Conservation (phyloP, 2,113 vertebrate species). For the Hippocampus abdominalis region DNA sequence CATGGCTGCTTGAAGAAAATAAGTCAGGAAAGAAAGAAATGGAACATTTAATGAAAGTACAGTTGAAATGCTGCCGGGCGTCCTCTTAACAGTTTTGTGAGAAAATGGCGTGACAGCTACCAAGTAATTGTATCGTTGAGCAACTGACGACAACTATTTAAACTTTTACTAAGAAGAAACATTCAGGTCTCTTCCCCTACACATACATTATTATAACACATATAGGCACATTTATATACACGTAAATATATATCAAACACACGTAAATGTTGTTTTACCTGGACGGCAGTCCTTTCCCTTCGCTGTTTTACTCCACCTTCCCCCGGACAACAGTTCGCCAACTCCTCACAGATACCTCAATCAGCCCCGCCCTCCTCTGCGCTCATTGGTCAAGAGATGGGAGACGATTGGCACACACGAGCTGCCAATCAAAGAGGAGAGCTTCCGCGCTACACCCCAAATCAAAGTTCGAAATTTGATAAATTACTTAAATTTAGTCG, state of each 20-base stretch:
- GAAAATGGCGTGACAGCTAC: neutral
- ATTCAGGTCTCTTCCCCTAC: neutral
- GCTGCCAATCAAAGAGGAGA: constrained; percentile 3
- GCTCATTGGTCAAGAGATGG: constrained; percentile 21
- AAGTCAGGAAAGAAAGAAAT: neutral
- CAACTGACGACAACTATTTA: neutral
- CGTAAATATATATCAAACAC: no score
- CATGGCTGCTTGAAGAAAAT: constrained; percentile 25
- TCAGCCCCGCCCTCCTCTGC: neutral
- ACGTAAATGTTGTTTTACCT: constrained; percentile 29
- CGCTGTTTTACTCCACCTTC: neutral
- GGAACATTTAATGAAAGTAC: neutral
- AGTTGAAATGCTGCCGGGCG: neutral
- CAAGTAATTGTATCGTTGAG: neutral
- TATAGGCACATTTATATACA: neutral
- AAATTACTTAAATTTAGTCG: neutral
- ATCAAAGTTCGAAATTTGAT: neutral
- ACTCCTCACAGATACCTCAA: neutral
- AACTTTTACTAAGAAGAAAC: neutral
- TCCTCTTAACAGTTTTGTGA: neutral
- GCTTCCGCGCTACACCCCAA: neutral
- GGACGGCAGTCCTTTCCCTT: neutral
- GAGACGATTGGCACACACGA: constrained; percentile 2
- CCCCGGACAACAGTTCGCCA: neutral
- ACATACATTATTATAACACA: neutral